Base-by-base conservation (phyloP, 2,888 invertebrate species). In the Ophioninae sp. region DNA sequence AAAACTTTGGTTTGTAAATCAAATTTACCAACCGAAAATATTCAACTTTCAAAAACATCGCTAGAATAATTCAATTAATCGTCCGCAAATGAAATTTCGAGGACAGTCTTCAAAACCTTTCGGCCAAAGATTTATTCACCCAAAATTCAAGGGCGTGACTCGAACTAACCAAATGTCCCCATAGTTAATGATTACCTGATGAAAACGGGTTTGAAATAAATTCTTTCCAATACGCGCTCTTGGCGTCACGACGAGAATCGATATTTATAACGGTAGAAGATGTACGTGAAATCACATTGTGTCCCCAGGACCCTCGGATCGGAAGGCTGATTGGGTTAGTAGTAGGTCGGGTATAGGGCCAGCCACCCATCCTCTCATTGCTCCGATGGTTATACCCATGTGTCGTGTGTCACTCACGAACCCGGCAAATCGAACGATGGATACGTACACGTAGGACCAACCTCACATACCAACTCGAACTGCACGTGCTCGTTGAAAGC, bases 321-420 rank as follows among this genome's bases (percentile, higher is more conserved):
- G 56, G 41, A 62, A 69, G 81, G 69, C 67, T 86, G 86, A 86
- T 85, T 86, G 83, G 85, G 85, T 86, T 85, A 85, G 85, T 83
- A 86, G 82, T 70, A 70, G 78, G 78, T 85, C 81, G 84, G 83
- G 79, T 84, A 17, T 50, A 81, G 82, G 80, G 80, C 70, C 79
- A 85, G 81, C 50, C 50, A 77, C 39, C 75, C 84, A 84, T 75
- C 79, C 75, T 61, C 57, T 56, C 44, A 37, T 69, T 77, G 37
- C 75, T 67, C 37, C 39, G 44, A 41, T 61, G 23, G 75, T 59
- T 59, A n/a, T 44, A n/a, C 44, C 21, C 59, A 56, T 62, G 50
- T 50, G 2, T 17, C 50, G 50, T 56, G 50, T 75, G 67, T 72
- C 75, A 72, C 79, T 81, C 81, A 79, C 50, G 50, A 50, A 13